These are phyloP conservation scores for Lagopus leucura DNA, from an alignment of 2,113 vertebrate genomes.

Conservation along the genomic window DNA sequence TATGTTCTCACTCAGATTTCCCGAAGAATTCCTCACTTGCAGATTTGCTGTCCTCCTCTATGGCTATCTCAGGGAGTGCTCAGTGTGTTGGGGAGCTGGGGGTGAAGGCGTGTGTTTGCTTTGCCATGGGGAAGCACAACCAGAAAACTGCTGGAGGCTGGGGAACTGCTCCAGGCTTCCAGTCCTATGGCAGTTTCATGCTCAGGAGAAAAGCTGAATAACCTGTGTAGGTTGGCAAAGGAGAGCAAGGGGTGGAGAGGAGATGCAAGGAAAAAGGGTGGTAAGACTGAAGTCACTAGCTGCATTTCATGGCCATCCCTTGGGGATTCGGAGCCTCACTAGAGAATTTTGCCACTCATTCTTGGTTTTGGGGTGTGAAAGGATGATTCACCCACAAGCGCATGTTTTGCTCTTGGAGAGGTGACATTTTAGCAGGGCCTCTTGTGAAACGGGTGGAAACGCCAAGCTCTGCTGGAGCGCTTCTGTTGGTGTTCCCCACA, in stretches of 20 bases:
- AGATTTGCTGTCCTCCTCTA: background rate
- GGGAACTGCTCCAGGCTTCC: slow-evolving; percentile 65
- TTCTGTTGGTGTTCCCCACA: slow-evolving; percentile 20
- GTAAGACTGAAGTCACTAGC: background rate
- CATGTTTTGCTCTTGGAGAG: slow-evolving; percentile 35
- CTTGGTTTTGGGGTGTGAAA: slow-evolving; percentile 56
- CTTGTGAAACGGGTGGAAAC: slow-evolving; percentile 50
- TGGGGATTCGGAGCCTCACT: slow-evolving; percentile 36
- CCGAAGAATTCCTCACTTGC: background rate
- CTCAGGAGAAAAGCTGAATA: slow-evolving; percentile 55
- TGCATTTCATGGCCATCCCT: slow-evolving; percentile 25
- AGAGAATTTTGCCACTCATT: slow-evolving; percentile 45
- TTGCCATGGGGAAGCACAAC: slow-evolving; percentile 29
- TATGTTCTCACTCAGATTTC: slow-evolving; percentile 1
- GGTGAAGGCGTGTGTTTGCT: slow-evolving; percentile 34
- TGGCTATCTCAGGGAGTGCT: background rate
- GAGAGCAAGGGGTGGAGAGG: slow-evolving; percentile 37
- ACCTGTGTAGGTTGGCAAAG: background rate
- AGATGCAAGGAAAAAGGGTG: background rate
- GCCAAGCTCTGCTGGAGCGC: background rate
- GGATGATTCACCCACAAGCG: slow-evolving; percentile 25
- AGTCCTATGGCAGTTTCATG: slow-evolving; percentile 69
- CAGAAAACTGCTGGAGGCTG: slow-evolving; percentile 57
- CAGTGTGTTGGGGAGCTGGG: background rate
- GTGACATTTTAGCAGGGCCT: slow-evolving; percentile 36